These are phyloP conservation scores for Diceros bicornis DNA, from an alignment of 2,797 vertebrate species.

Conservation along the genomic window DNA sequence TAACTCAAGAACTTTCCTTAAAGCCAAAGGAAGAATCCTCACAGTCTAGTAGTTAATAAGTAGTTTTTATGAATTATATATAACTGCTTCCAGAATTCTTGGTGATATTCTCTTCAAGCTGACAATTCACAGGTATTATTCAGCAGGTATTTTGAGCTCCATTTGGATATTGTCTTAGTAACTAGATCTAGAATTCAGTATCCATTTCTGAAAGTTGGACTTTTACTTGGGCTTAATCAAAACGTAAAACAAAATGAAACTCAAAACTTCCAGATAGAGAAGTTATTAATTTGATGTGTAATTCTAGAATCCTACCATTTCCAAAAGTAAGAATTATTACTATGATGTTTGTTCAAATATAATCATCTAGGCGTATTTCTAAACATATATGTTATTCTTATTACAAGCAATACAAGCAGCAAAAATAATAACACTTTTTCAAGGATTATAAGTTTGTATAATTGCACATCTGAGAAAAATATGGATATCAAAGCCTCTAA, in stretches of 20 bases:
- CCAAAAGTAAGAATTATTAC: conserved; percentile 68
- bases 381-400: conserved; percentile 70
- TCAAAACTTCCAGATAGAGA: conserved; percentile 40
- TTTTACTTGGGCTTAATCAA: conserved; percentile 44
- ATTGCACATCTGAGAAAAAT: conserved; percentile 74
- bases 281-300: conserved; percentile 36
- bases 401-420: conserved; percentile 71
- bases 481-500: conserved; percentile 66
- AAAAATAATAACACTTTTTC: conserved; percentile 76
- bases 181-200: neutral
- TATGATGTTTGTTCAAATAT: conserved; percentile 66
- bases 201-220: neutral
- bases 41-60: conserved; percentile 10
- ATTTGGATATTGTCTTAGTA: neutral
- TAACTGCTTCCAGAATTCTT: neutral
- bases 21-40: conserved; percentile 22
- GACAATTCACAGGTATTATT: neutral
- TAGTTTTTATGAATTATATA: neutral
- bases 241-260: conserved; percentile 49
- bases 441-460: conserved; percentile 74
- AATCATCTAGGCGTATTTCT: conserved; percentile 68
- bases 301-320: conserved; percentile 58
- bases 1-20: conserved; percentile 61
- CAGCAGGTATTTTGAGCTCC: neutral
- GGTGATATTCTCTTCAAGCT: neutral